Conservation (phyloP, 2,888 invertebrate species). For the Nemurella pictetii region DNA sequence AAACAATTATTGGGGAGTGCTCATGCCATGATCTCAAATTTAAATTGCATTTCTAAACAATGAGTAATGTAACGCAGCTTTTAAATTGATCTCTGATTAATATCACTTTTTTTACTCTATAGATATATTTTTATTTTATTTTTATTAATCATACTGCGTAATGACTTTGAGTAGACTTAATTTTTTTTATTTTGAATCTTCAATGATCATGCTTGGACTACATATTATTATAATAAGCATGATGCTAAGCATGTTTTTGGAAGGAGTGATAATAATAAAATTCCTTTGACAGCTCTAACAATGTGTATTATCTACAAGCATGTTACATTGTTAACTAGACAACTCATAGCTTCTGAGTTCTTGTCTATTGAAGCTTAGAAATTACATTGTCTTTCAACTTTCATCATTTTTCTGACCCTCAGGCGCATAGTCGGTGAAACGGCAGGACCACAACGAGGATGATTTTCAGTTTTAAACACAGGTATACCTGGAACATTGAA, state of each 20-base stretch:
- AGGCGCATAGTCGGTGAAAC: conserved; percentile 6
- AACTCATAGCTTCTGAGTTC: conserved; percentile 30
- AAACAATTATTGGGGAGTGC: not conserved
- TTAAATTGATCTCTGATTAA: not conserved
- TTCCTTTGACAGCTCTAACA: conserved; percentile 38
- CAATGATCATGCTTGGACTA: not conserved
- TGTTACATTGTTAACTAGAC: conserved; percentile 39
- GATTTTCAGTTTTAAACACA: not conserved
- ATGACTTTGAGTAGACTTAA: not conserved
- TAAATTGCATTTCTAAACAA: not conserved
- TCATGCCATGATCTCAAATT: not conserved
- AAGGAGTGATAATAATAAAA: conserved; percentile 26
- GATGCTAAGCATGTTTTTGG: conserved; percentile 25
- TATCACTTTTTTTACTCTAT: not conserved
- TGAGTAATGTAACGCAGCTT: not conserved
- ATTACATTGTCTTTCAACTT: conserved; percentile 30
- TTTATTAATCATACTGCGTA: not conserved
- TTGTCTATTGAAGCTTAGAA: conserved; percentile 30
- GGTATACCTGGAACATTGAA: not conserved
- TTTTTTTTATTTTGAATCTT: not conserved
- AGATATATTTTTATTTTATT: not conserved
- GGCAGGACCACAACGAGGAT: not conserved
- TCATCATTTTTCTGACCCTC: conserved; percentile 25
- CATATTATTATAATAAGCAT: not conserved
- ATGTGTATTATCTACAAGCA: conserved; percentile 37